Evolutionary conservation across 2,113 vertebrate species (phyloP), one percentile per base, ranked within the genome.

Genomic region (Hippoglossus stenolepis): DNA sequence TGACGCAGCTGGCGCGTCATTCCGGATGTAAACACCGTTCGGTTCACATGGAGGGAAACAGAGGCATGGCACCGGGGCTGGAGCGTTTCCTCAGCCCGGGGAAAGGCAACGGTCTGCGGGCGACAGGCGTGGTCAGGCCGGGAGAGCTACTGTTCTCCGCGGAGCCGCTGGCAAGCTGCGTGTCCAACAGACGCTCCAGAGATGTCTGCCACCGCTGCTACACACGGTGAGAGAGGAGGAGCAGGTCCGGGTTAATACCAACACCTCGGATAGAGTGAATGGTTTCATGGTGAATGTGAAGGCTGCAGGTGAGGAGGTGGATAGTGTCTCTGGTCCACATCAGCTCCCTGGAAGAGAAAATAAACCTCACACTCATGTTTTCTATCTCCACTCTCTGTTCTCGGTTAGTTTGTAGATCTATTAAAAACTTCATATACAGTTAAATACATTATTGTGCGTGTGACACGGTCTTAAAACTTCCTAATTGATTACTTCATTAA

Each of bases 171-270:
- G 96, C 94, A 1, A 95, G 90, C 85, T 93, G 95, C 1, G 93
- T 96, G 58, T 93, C 86, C 80, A 93, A 87, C 61, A 89, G 91
- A 63, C 86, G 89, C 43, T 68, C 93, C 2, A 93, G 91, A 68
- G 56, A 87, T 0, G 90, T 95, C 5, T 98, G 97, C 66, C 96
- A 98, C 31, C 79, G 68, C 77, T 98, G 97, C 92, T 92, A 98
- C n/a, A 91, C 90, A 69, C 95, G 97, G 97, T 99, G 93, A 91
- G 90, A 67, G 45, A 5, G 12, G 7, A n/a, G 20, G 6, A 8
- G 17, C 51, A 53, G 40, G 0, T 43, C 40, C 40, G 13, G 40
- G 40, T 13, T 13, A 3, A 13, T 12, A 13, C 40, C 40, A 7
- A 31, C 31, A 31, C 31, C 31, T 31, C 31, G 7, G 31, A 7